Evolutionary conservation across 2,113 vertebrate species (phyloP).

Genomic region (Carassius gibelio): DNA sequence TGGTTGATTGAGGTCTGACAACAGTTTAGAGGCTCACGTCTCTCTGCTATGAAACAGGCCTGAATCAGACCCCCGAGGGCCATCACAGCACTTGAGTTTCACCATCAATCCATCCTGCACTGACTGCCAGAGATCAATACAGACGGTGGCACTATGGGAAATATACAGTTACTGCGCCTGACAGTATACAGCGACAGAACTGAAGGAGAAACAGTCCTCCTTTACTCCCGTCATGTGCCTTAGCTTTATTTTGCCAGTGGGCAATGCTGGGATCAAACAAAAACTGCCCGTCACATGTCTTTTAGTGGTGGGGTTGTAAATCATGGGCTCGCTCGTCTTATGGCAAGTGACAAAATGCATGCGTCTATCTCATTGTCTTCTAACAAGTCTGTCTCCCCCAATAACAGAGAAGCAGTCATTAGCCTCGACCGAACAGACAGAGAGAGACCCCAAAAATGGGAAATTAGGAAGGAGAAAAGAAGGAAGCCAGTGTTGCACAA

Average conservation of each 20-base stretch:
- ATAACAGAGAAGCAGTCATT: slow-evolving; percentile 58
- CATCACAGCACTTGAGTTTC: slow-evolving; percentile 62
- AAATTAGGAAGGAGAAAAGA: slow-evolving; percentile 67
- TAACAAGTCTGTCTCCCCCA: slow-evolving; percentile 54
- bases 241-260: neutral
- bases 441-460: slow-evolving; percentile 71
- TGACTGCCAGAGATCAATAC: slow-evolving; percentile 69
- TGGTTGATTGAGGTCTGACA: neutral
- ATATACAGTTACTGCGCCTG: slow-evolving; percentile 59
- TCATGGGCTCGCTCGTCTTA: neutral
- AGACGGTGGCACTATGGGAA: slow-evolving; percentile 59
- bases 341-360: neutral
- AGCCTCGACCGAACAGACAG: slow-evolving; percentile 66
- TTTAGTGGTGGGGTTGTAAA: neutral
- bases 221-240: neutral
- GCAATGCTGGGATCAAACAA: neutral
- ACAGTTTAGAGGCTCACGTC: neutral
- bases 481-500: slow-evolving; percentile 70
- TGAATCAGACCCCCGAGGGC: neutral
- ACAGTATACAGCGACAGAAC: slow-evolving; percentile 35
- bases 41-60: neutral
- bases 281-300: neutral
- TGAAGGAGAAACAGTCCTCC: slow-evolving; percentile 5
- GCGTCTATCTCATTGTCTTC: slow-evolving; percentile 9
- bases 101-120: slow-evolving; percentile 68